Evolutionary conservation across 2,797 vertebrate species (phyloP).

Genomic region (Eospalax fontanierii): DNA sequence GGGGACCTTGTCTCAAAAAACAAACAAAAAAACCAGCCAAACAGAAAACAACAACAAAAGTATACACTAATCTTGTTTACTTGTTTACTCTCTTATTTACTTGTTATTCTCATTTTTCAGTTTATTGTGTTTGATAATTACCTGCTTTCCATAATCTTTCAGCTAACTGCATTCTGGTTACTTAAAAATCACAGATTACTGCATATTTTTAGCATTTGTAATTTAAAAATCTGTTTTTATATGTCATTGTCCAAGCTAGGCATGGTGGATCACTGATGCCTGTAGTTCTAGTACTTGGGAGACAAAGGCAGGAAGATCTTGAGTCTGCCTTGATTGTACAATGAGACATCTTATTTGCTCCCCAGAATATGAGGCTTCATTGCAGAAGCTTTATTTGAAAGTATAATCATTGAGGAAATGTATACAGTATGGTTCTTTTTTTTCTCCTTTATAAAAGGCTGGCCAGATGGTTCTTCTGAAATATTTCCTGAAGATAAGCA

Average conservation of each 20-base stretch:
- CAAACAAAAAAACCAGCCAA: no score
- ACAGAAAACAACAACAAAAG: neutral
- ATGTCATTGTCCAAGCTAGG: neutral
- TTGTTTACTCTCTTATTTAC: no score
- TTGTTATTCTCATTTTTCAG: neutral
- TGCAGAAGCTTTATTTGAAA: constrained; percentile 61
- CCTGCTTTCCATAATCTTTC: neutral
- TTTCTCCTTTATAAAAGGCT: constrained; percentile 76
- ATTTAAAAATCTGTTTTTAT: constrained; percentile 51
- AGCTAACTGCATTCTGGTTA: neutral
- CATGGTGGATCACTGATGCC: neutral
- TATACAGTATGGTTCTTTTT: constrained; percentile 67
- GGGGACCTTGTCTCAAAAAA: no score
- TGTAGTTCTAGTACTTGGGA: neutral
- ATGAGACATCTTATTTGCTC: neutral
- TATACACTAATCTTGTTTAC: neutral
- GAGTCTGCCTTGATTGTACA: neutral
- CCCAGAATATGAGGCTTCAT: neutral
- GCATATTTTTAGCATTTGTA: constrained; percentile 13
- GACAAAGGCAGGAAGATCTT: neutral
- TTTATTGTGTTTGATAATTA: neutral
- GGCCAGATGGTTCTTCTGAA: constrained; percentile 69
- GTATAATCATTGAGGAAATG: constrained; percentile 59
- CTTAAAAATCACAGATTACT: neutral
- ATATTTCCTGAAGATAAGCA: constrained; percentile 66